Conservation (phyloP, 2,113 vertebrate genomes). For the Bos indicus region DNA sequence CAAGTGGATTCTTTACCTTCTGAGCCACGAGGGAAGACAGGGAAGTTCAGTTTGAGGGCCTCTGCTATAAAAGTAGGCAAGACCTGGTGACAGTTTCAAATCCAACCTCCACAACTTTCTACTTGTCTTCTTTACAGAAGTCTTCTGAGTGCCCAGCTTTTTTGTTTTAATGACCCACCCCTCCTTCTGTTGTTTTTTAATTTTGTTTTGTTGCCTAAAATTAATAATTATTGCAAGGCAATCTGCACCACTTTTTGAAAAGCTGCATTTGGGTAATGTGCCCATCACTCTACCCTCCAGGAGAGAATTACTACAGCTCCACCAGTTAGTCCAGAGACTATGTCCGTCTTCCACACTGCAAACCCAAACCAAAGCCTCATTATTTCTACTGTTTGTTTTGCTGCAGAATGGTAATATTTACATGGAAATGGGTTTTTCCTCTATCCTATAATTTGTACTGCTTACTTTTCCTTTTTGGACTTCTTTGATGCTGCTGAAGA, state of each 20-base stretch:
- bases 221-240: neutral
- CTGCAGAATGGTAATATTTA: conserved; percentile 56
- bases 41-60: neutral
- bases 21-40: neutral
- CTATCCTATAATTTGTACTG: conserved; percentile 69
- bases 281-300: neutral
- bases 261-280: neutral
- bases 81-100: neutral
- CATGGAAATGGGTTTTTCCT: conserved; percentile 56
- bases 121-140: neutral
- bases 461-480: conserved; percentile 69
- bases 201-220: conserved; percentile 10
- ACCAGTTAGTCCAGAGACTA: neutral
- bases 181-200: neutral
- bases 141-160: neutral
- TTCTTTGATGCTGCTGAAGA: conserved; percentile 64
- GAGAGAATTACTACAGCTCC: neutral
- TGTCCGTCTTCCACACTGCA: neutral
- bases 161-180: neutral
- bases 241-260: neutral
- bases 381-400: conserved; percentile 48
- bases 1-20: neutral
- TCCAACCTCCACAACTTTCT: neutral
- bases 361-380: conserved; percentile 60
- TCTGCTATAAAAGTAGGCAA: neutral